Evolutionary conservation across 2,113 vertebrate species (phyloP), one percentile per base, ranked within the genome.

Genomic region (Eolophus roseicapilla): DNA sequence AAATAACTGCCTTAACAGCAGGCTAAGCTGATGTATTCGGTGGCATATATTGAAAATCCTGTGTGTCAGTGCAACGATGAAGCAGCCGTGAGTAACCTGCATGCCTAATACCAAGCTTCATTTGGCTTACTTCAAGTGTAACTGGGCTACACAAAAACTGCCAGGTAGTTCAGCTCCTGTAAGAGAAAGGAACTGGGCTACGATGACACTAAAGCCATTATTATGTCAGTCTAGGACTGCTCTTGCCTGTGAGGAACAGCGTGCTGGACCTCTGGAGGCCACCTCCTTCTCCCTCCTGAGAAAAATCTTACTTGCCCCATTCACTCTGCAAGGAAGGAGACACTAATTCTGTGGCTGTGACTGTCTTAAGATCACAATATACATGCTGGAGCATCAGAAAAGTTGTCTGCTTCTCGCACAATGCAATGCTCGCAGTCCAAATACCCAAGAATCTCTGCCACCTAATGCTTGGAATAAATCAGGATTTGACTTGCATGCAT

Each of bases 401-500:
- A 75, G 17, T 47, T 9, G 1, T 23, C 55, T 47, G 23, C 68
- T 83, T 78, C 60, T 83, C n/a, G 55, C 20, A 50, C 63, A 86
- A 65, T 3, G 1, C 24, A 69, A 24, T n/a, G 43, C 50, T 88
- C 47, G 57, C 24, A 60, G 62, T 44, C 39, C 50, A 86, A 92
- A 79, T n/a, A 71, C 17, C 28, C 11, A 12, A 92, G 75, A 93
- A 86, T 84, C 59, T 94, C 49, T 84, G 76, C 29, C 86, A 73
- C n/a, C 11, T 82, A 81, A 84, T n/a, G 39, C 44, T 73, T 75
- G 27, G 52, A 92, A 86, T 86, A 92, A 95, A 94, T 83, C 79
- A 90, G 39, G 17, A 77, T 76, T 75, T 92, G 71, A 94, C 76
- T 92, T 92, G 57, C 47, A 59, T 0, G 0, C 41, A 41, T 35